Evolutionary conservation across 2,797 vertebrate genomes (phyloP), one percentile per base, ranked within the genome.

Genomic region (Dromococcyx pavoninus): DNA sequence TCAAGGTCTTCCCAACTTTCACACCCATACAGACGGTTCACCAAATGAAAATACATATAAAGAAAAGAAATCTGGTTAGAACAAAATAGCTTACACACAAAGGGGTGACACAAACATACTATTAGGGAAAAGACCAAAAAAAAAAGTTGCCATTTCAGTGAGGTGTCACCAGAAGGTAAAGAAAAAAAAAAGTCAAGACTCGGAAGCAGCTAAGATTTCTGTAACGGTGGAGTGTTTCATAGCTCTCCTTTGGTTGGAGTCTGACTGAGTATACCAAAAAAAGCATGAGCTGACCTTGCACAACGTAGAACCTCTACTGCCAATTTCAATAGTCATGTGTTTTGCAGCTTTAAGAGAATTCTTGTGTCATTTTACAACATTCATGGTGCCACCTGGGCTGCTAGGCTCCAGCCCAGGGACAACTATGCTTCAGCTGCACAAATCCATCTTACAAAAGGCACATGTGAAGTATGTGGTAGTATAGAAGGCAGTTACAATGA

Each of bases 331-430:
- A 85, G 65, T 35, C 92, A 81, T 0, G 4, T 54, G 72, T 80
- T 91, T 95, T 86, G 41, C 51, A 95, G 89, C 39, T 91, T 93
- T 91, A 91, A 94, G 85, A 94, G 87, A 92, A 92, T 72, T 92
- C 72, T 89, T 75, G 61, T 89, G 91, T 64, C 53, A 77, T 92
- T 95, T 94, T 91, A 95, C 81, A 94, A 5, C 30, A 79, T 48
- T 28, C 10, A 1, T 43, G 35, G 28, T 86, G 84, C 92, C 94
- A 95, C 62, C 37, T 28, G 69, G 65, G 72, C 88, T 86, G 73
- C 79, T 61, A 91, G 83, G 80, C 79, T 95, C 60, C 76, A 79
- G 64, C 56, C 79, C 67, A 84, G 44, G 1, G 0, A 74, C 0
- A 0, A 61, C 5, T 3, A 53, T 8, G 75, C 48, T 92, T 53